phyloP scores from a whole-genome alignment of 2,797 vertebrate species.

The Calcarius lapponicus region DNA sequence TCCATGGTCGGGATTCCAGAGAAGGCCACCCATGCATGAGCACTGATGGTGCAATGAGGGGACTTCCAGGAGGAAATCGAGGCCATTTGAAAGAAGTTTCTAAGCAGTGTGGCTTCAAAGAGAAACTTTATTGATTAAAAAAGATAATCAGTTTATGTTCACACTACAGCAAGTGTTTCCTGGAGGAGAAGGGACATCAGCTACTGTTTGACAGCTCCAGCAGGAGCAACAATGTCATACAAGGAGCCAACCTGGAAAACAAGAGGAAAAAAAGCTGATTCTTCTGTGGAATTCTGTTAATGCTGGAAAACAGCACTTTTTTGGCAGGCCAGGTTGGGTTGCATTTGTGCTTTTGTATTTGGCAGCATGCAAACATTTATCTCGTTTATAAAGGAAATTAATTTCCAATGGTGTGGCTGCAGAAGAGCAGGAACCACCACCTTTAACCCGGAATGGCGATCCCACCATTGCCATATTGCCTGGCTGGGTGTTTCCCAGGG shows the following conservation, averaged over 20 bases:
- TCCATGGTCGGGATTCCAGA: background rate
- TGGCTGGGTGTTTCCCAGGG: background rate
- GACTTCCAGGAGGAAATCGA: background rate
- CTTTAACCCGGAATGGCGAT: background rate
- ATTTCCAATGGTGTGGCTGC: background rate
- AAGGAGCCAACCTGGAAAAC: constrained; percentile 69
- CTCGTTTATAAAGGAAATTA: background rate
- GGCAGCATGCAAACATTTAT: background rate
- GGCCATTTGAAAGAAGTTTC: background rate
- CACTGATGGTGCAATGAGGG: background rate
- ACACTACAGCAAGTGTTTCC: background rate
- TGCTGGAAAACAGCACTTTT: background rate
- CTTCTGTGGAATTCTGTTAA: background rate
- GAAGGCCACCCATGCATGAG: background rate
- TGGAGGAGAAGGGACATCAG: background rate
- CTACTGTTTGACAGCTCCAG: constrained; percentile 17
- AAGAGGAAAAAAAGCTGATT: background rate
- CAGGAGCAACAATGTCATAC: constrained; percentile 47
- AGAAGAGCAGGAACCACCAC: background rate
- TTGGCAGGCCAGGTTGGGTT: background rate
- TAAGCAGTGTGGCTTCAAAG: background rate
- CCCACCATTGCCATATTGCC: background rate
- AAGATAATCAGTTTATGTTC: background rate
- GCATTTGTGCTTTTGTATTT: background rate
- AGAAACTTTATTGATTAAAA: background rate